Conservation (phyloP, 1,140 invertebrate species). For the Lucilia sericata region DNA sequence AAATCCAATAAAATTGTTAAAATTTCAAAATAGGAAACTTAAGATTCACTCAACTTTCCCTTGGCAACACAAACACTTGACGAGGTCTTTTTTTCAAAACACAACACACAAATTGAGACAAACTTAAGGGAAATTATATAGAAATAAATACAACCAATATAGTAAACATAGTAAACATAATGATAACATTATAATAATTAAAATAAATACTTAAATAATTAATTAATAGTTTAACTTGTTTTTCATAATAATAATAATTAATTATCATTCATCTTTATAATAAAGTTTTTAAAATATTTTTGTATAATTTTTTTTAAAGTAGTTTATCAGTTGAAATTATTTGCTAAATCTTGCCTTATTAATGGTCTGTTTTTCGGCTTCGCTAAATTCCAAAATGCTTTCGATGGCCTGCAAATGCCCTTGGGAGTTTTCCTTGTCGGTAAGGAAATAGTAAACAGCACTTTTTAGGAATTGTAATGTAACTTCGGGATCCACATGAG, state of each 20-base stretch:
- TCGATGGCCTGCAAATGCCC: slow-evolving; percentile 87
- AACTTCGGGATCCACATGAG: slow-evolving; percentile 83
- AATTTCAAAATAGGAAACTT: not conserved
- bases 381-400: slow-evolving; percentile 85
- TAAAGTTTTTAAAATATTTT: too few relatives aligned
- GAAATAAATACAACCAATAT: slow-evolving; percentile 16
- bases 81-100: too few relatives aligned
- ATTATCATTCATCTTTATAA: too few relatives aligned
- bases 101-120: not conserved
- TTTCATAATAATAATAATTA: too few relatives aligned
- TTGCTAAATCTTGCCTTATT: slow-evolving; percentile 72
- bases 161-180: not conserved
- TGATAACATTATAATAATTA: not conserved
- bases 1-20: slow-evolving; percentile 7
- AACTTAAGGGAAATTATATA: not conserved
- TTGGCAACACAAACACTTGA: too few relatives aligned
- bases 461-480: slow-evolving; percentile 90
- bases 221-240: not conserved
- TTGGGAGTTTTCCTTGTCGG: slow-evolving; percentile 85
- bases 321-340: slow-evolving; percentile 40
- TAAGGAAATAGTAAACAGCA: slow-evolving; percentile 90
- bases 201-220: not conserved
- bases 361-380: slow-evolving; percentile 81
- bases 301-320: too few relatives aligned
- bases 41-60: too few relatives aligned